Base-by-base conservation (phyloP, 2,888 invertebrate species). In the Drosophila kanekoi region DNA sequence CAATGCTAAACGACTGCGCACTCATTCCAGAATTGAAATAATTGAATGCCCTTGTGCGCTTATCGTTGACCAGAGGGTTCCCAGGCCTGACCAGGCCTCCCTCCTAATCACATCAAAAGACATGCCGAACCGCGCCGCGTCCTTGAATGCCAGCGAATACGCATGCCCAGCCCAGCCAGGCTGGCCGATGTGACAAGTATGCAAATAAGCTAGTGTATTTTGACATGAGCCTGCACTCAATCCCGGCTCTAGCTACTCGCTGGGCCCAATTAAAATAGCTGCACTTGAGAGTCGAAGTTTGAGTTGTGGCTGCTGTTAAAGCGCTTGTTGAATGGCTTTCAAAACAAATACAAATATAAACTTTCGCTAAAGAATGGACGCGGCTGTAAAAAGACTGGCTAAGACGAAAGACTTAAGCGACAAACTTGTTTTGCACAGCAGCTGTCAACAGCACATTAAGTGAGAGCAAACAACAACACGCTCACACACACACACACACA, bases 401-500 rank as follows among this genome's bases (percentile, higher is more conserved):
- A 43, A 52, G 18, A 18, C 54, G 37, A 76, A 67, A 69, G 84
- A 72, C 77, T 75, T 56, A 67, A 75, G 85, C 84, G 79, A 81
- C 82, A 85, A 85, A 85, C 85, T 82, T 79, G 85, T 85, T 85
- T 85, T 63, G 60, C 77, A 64, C 72, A 82, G 79, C 77, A 69
- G 79, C 85, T 85, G 83, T 85, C 85, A 82, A 81, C 83, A 75
- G 47, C 74, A 61, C 68, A 73, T 64, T 64, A 65, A 72, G 76
- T 48, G 64, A 66, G 62, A 73, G 79, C 76, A 67, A 75, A 67
- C 47, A 65, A 58, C 77, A 69, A 52, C 41, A 57, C 28, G 54
- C 52, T 61, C 48, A 65, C 57, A 43, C 45, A 72, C 52, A 72
- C 47, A 65, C 69, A 70, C 58, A 47, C 35, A 62, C 45, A 59